phyloP scores from a whole-genome alignment of 2,888 invertebrate genomes.

The Dynastes hyllus region DNA sequence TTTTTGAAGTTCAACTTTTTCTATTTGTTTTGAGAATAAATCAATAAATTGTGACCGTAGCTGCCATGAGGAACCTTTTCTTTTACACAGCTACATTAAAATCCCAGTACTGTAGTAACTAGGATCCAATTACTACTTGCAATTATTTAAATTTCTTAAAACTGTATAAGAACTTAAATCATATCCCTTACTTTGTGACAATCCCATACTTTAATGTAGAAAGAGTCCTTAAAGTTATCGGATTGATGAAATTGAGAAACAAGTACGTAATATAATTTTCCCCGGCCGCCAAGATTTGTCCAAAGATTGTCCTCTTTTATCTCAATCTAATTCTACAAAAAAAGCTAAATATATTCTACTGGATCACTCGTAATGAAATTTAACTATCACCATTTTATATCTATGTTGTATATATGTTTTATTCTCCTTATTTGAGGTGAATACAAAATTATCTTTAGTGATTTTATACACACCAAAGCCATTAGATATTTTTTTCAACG shows the following conservation, averaged over 20 bases:
- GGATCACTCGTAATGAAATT: conserved; percentile 11
- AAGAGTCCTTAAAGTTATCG: not conserved
- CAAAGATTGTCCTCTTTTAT: not conserved
- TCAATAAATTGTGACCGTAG: not conserved
- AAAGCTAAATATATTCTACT: conserved; percentile 39
- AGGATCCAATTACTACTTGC: no score
- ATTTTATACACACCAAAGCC: conserved; percentile 40
- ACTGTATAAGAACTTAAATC: no score
- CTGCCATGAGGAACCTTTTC: not conserved
- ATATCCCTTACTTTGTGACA: no score
- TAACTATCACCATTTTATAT: conserved; percentile 32
- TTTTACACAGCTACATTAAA: no score
- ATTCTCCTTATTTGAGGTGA: not conserved
- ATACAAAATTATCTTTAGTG: conserved; percentile 16
- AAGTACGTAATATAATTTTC: conserved; percentile 22
- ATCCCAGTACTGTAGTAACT: no score
- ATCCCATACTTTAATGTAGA: no score
- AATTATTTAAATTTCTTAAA: no score
- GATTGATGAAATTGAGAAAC: conserved; percentile 30
- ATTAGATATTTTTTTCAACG: conserved; percentile 12
- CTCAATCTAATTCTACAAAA: conserved; percentile 36
- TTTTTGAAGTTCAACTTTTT: no score
- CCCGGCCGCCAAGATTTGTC: conserved; percentile 8
- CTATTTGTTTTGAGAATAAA: not conserved
- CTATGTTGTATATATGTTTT: conserved; percentile 7